Conservation (phyloP, 2,113 vertebrate genomes). For the Tricholaema leucomelas region DNA sequence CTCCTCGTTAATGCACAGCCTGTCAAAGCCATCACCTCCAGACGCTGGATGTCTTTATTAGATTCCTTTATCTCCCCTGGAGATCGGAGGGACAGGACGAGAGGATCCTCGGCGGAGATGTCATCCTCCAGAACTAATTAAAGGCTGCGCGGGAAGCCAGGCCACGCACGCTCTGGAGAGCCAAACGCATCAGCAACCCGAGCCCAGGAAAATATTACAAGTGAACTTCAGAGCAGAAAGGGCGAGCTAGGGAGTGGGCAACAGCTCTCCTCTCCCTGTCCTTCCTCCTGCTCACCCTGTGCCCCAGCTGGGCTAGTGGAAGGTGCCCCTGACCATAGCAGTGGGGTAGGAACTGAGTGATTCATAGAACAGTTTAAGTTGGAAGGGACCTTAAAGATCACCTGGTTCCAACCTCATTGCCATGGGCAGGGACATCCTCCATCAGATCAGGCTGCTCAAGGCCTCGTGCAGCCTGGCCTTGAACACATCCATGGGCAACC, state of each 20-base stretch:
- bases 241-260: slow-evolving; percentile 68
- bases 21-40: slow-evolving; percentile 80
- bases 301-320: not conserved
- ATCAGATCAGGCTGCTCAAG: too few relatives aligned
- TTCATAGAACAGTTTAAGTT: too few relatives aligned
- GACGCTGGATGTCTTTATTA: slow-evolving; percentile 81
- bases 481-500: too few relatives aligned
- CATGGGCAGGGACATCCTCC: too few relatives aligned
- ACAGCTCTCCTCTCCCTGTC: slow-evolving; percentile 12
- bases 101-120: slow-evolving; percentile 75
- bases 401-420: too few relatives aligned
- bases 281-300: not conserved
- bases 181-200: slow-evolving; percentile 74
- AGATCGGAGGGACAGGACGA: slow-evolving; percentile 70
- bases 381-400: too few relatives aligned
- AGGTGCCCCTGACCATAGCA: too few relatives aligned
- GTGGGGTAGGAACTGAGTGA: too few relatives aligned
- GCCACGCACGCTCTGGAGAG: slow-evolving; percentile 71
- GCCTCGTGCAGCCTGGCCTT: too few relatives aligned
- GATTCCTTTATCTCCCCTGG: slow-evolving; percentile 76
- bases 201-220: slow-evolving; percentile 71
- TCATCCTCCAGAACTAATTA: slow-evolving; percentile 84
- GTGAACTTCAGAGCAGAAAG: slow-evolving; percentile 76
- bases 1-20: slow-evolving; percentile 75
- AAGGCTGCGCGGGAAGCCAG: slow-evolving; percentile 74